These are phyloP conservation scores for Eupsittula cactorum DNA, from an alignment of 2,113 vertebrate species.

Conservation along the genomic window DNA sequence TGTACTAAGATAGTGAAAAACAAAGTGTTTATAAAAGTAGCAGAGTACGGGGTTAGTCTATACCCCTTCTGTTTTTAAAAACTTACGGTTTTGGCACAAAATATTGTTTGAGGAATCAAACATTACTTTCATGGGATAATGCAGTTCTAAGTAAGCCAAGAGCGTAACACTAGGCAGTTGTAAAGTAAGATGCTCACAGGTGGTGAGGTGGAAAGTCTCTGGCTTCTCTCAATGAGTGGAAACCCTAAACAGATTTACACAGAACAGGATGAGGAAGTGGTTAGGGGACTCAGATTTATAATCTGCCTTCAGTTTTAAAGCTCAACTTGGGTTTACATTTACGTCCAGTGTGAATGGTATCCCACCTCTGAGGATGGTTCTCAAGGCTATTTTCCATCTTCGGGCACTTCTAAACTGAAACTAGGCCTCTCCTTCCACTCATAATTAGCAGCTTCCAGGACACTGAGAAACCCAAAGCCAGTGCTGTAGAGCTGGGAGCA, in stretches of 20 bases:
- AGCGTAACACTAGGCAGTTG: background rate
- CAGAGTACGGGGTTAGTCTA: background rate
- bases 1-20: background rate
- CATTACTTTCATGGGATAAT: background rate
- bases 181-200: background rate
- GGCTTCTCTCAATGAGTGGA: background rate
- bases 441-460: background rate
- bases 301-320: background rate
- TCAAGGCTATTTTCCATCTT: background rate
- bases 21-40: background rate
- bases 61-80: background rate
- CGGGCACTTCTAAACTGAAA: background rate
- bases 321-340: background rate
- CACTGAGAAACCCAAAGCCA: background rate
- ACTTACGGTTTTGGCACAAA: background rate
- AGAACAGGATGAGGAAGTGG: background rate
- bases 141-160: background rate
- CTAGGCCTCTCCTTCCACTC: background rate
- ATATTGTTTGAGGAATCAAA: background rate
- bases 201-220: background rate
- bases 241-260: background rate
- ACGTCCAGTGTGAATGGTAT: rapidly evolving
- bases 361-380: background rate
- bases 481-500: background rate
- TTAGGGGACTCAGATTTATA: background rate